Conservation (phyloP, 2,888 invertebrate genomes). For the Junonia oenone region DNA sequence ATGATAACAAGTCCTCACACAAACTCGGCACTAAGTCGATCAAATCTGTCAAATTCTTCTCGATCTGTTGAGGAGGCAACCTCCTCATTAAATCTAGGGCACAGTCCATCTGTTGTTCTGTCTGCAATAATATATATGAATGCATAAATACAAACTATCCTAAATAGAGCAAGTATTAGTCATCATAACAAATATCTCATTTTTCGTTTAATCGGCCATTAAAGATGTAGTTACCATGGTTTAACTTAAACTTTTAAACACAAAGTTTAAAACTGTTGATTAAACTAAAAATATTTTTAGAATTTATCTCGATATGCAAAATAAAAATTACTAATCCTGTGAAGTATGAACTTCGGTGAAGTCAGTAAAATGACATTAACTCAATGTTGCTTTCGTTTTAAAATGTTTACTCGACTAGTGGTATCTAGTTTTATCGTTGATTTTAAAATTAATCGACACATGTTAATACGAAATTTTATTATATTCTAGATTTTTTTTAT, state of each 20-base stretch:
- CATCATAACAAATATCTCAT: constrained; percentile 60
- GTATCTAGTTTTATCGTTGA: not conserved
- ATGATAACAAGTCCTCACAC: constrained; percentile 97
- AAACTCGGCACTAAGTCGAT: constrained; percentile 97
- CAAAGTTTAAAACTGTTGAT: constrained; percentile 11
- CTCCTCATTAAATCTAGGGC: constrained; percentile 99
- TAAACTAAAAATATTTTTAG: constrained; percentile 10
- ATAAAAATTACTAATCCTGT: constrained; percentile 20
- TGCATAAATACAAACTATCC: constrained; percentile 36
- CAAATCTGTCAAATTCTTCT: constrained; percentile 97
- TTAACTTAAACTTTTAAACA: constrained; percentile 19
- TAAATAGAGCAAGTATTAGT: constrained; percentile 60
- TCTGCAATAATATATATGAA: constrained; percentile 76
- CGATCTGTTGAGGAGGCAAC: constrained; percentile 99
- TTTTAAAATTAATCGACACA: too few species aligned
- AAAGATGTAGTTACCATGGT: constrained; percentile 33
- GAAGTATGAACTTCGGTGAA: constrained; percentile 14
- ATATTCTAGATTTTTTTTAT: too few species aligned
- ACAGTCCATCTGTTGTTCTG: constrained; percentile 98
- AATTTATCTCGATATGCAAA: constrained; percentile 18
- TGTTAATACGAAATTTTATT: too few species aligned
- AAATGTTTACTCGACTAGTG: not conserved
- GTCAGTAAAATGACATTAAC: constrained; percentile 14
- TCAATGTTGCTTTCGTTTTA: constrained; percentile 12
- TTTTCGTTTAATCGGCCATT: not conserved